Conservation (phyloP, 2,888 invertebrate species). For the Allygus modestus region DNA sequence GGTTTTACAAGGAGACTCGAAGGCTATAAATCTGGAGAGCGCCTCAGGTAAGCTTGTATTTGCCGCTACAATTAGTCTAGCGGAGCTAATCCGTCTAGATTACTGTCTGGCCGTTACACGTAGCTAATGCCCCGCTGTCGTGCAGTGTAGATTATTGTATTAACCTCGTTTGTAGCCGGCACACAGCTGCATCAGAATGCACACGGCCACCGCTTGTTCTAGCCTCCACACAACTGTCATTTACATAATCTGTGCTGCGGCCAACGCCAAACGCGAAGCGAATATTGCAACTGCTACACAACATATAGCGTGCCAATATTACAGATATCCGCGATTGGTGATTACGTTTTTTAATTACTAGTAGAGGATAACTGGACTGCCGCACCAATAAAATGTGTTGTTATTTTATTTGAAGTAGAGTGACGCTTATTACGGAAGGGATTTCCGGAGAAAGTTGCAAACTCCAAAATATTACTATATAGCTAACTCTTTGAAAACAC, state of each 20-base stretch:
- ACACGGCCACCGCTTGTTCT: background rate
- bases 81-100: conserved; percentile 22
- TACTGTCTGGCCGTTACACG: conserved; percentile 31
- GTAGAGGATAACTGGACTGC: too few species aligned
- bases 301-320: too few species aligned
- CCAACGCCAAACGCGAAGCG: too few species aligned
- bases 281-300: too few species aligned
- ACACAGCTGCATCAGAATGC: conserved; percentile 21
- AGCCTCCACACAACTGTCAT: background rate
- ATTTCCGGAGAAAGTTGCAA: too few species aligned
- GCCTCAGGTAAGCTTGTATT: conserved; percentile 37
- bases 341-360: too few species aligned
- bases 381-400: too few species aligned
- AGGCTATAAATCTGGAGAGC: conserved; percentile 3
- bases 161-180: background rate
- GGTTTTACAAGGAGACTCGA: background rate
- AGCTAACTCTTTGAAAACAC: too few species aligned
- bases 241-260: background rate
- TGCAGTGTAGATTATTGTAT: conserved; percentile 31
- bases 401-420: too few species aligned
- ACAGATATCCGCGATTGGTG: too few species aligned
- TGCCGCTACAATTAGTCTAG: conserved; percentile 37
- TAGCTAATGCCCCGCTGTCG: conserved; percentile 23
- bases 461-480: too few species aligned
- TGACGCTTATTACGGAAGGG: too few species aligned